Conservation (phyloP, 2,888 invertebrate species). For the Pristionchus arcanus region DNA sequence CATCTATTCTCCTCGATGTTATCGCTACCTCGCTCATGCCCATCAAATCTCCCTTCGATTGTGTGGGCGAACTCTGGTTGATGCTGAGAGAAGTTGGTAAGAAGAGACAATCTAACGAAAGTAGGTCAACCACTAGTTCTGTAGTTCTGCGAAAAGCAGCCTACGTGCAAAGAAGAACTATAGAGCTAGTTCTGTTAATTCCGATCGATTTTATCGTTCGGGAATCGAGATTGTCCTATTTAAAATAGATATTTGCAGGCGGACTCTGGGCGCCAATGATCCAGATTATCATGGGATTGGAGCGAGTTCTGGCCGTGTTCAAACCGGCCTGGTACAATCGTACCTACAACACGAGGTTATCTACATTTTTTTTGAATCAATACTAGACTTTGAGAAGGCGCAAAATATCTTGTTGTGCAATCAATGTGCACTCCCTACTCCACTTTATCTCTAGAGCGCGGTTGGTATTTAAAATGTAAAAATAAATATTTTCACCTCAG, state of each 20-base stretch:
- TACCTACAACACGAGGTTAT: background rate
- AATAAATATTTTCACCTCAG: background rate
- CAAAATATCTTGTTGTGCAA: too few species aligned
- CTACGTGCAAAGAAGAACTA: too few species aligned
- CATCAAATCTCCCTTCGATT: conserved; percentile 44
- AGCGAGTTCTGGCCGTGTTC: conserved; percentile 52
- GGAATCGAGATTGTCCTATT: too few species aligned
- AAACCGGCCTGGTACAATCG: conserved; percentile 36
- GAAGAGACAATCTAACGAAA: background rate
- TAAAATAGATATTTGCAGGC: conserved; percentile 15
- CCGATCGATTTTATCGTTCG: too few species aligned
- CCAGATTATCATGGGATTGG: conserved; percentile 53
- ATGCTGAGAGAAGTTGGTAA: conserved; percentile 51
- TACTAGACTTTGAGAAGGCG: too few species aligned
- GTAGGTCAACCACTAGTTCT: too few species aligned
- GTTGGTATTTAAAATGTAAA: too few species aligned
- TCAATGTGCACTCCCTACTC: too few species aligned
- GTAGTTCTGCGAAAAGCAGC: too few species aligned
- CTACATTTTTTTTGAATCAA: background rate
- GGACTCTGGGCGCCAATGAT: conserved; percentile 54
- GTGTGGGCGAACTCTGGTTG: conserved; percentile 50
- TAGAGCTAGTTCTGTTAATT: too few species aligned
- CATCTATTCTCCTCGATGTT: conserved; percentile 10
- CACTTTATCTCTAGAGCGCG: too few species aligned
- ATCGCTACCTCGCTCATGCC: conserved; percentile 21